Evolutionary conservation across 2,888 invertebrate species (phyloP), one percentile per base, ranked within the genome.

Genomic region (Cosmopolites sordidus): DNA sequence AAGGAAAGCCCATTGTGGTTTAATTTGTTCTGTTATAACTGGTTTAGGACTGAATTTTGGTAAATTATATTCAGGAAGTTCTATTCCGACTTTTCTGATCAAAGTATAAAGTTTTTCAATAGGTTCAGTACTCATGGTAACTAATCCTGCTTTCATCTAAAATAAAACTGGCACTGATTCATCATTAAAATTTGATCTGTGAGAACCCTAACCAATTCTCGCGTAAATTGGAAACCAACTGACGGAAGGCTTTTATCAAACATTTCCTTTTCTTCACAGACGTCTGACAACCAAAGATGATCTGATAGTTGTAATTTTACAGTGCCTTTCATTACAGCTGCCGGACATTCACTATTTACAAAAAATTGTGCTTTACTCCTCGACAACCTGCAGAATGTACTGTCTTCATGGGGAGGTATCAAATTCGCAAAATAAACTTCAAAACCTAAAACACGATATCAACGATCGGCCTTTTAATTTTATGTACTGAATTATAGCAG

Each of bases 211-310:
- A 82, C 60, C 6, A 86, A 70, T 59, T 79, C 74, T 12, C 73
- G 70, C 58, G 78, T 79, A 9, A 86, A 70, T 60, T 81, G 78
- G 22, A 77, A 71, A 57, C 77, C 78, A 1, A 56, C 54, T 12
- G 43, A 22, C 0, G 60, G 56, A n/a, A 83, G 77, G 0, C 73
- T 70, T 61, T 78, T 75, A 16, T 79, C 76, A 1, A 75, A 60
- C 2, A 76, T 71, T 1, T 74, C 67, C 16, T 85, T 69, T 51
- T 79, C 75, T 58, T 79, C 78, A 54, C 81, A 78, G 33, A 87
- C 67, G 2, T 83, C 81, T 47, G 84, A 79, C 1, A 88, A 73
- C 77, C 86, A 85, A 30, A 88, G 66, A 1, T 78, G 79, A 55
- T 83, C 78, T 0, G 80, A 81, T 18, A 87, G 64, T 43, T 82